These are phyloP conservation scores for Anguilla rostrata DNA, from an alignment of 2,113 vertebrate genomes.

Conservation along the genomic window DNA sequence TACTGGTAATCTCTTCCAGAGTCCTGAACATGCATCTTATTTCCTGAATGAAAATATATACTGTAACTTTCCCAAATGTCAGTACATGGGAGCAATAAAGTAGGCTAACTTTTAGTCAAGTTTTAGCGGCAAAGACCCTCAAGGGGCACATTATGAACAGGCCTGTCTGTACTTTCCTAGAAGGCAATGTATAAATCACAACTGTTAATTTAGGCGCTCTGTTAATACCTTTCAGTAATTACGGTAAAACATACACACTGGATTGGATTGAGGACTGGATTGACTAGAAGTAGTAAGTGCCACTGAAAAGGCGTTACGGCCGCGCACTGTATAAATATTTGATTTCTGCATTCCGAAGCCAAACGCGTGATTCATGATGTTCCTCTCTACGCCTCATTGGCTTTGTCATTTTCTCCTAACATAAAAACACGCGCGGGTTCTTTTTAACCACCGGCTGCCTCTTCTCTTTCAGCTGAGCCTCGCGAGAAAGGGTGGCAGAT, in stretches of 20 bases:
- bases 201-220: neutral
- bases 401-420: neutral
- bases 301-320: neutral
- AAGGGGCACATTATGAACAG: neutral
- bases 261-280: neutral
- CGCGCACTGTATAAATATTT: constrained; percentile 29
- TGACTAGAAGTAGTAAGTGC: neutral
- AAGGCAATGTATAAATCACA: neutral
- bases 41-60: no score
- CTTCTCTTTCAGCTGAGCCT: neutral
- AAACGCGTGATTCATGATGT: neutral
- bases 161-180: neutral
- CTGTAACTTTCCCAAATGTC: no score
- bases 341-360: neutral
- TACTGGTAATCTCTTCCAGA: neutral
- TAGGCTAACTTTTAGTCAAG: no score
- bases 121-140: no score
- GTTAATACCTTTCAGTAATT: neutral
- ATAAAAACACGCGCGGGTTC: neutral
- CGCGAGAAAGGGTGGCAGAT: neutral
- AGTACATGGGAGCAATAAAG: no score
- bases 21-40: no score
- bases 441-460: neutral
- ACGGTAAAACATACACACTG: neutral
- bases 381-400: neutral